Evolutionary conservation across 2,888 invertebrate species (phyloP).

Genomic region (Antheraea assamensis): DNA sequence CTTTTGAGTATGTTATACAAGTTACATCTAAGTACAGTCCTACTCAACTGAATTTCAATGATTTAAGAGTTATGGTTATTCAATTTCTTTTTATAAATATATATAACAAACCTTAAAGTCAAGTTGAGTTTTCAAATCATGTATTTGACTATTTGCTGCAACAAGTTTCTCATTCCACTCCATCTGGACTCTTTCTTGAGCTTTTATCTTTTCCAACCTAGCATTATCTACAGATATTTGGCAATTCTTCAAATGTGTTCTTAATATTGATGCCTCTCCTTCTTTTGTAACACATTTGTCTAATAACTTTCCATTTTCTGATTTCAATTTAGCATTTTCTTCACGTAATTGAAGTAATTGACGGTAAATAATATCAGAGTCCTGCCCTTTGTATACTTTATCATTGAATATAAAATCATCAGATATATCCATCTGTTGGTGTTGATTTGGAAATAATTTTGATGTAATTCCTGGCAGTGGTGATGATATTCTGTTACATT

Average conservation of each 20-base stretch:
- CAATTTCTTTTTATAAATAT: no score
- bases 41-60: not conserved
- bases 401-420: constrained; percentile 63
- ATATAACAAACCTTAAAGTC: constrained; percentile 79
- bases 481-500: constrained; percentile 65
- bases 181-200: constrained; percentile 71
- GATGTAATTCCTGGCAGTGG: constrained; percentile 67
- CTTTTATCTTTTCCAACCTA: constrained; percentile 66
- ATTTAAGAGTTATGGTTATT: not conserved
- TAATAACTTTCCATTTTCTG: constrained; percentile 69
- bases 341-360: constrained; percentile 66
- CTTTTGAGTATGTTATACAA: not conserved
- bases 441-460: constrained; percentile 43
- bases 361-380: constrained; percentile 56
- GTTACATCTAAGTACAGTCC: not conserved
- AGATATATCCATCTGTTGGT: constrained; percentile 39
- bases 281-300: constrained; percentile 81
- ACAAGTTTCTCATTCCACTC: constrained; percentile 78
- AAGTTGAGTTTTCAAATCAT: constrained; percentile 74
- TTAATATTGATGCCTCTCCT: constrained; percentile 80
- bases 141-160: constrained; percentile 63
- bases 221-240: constrained; percentile 71
- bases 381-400: constrained; percentile 57
- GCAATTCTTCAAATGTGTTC: constrained; percentile 77
- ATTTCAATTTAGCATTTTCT: constrained; percentile 68